Evolutionary conservation across 2,888 invertebrate genomes (phyloP).

Genomic region (Morpho achilles): DNA sequence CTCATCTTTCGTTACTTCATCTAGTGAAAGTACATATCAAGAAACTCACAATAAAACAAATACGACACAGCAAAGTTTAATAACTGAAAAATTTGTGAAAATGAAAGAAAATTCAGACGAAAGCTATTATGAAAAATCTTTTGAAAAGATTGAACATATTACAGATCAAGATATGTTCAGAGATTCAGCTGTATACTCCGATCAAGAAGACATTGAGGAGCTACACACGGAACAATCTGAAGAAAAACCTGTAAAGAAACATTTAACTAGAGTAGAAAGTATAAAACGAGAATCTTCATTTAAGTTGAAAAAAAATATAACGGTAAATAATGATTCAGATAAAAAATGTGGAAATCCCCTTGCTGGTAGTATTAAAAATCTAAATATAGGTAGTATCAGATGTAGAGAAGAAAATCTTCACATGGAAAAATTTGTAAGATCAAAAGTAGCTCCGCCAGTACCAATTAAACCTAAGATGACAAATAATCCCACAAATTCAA

Average conservation of each 20-base stretch:
- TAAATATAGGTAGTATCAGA: slow-evolving; percentile 32
- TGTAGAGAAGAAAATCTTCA: slow-evolving; percentile 30
- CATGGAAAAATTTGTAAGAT: slow-evolving; percentile 53
- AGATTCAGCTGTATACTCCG: slow-evolving; percentile 91
- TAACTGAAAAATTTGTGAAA: slow-evolving; percentile 31
- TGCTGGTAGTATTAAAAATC: slow-evolving; percentile 40
- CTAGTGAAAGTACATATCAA: slow-evolving; percentile 73
- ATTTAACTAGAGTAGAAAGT: slow-evolving; percentile 49
- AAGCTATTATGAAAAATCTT: slow-evolving; percentile 87
- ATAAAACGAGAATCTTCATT: slow-evolving; percentile 52
- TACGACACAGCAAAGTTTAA: slow-evolving; percentile 15
- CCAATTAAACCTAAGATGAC: slow-evolving; percentile 80
- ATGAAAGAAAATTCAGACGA: slow-evolving; percentile 71
- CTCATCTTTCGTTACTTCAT: slow-evolving; percentile 76
- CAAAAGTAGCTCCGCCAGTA: slow-evolving; percentile 81
- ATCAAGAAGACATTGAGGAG: slow-evolving; percentile 80
- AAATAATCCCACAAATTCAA: slow-evolving; percentile 41
- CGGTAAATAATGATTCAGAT: slow-evolving; percentile 42
- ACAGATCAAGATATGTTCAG: slow-evolving; percentile 85
- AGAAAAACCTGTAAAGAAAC: slow-evolving; percentile 41
- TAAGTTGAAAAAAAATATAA: slow-evolving; percentile 44
- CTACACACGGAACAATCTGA: slow-evolving; percentile 36
- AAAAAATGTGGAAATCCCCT: slow-evolving; percentile 42
- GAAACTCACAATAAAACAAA: slow-evolving; percentile 44
- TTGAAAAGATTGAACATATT: slow-evolving; percentile 86